A percentile compares a stretch with the other conserved stretches of the same genome.
These are phyloP conservation scores for Oryzias javanicus DNA, from an alignment of 2,113 vertebrate species.

Conservation along the genomic window DNA sequence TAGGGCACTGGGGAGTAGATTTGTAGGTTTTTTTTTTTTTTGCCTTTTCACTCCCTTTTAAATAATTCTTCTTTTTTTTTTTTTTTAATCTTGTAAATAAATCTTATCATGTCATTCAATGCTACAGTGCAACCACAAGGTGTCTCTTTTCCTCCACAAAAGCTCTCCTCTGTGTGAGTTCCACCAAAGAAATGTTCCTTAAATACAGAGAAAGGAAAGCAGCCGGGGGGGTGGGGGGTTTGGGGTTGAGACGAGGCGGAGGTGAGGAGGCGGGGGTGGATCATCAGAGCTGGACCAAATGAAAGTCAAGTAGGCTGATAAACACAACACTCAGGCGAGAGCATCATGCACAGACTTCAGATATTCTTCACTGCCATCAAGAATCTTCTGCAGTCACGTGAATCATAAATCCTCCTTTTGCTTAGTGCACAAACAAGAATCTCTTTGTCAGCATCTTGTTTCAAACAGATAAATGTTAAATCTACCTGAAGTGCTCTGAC, in stretches of 20 bases:
- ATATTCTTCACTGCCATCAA: neutral
- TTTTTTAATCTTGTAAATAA: too few species aligned
- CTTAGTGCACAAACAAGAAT: too few species aligned
- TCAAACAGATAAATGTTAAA: too few species aligned
- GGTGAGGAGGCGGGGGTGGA: conserved; percentile 1
- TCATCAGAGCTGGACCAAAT: conserved; percentile 30
- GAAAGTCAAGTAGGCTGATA: conserved; percentile 36
- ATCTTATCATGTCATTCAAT: neutral
- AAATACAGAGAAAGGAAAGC: neutral
- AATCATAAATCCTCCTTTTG: too few species aligned
- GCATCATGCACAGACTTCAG: conserved; percentile 1
- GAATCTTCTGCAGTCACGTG: too few species aligned
- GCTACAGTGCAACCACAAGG: conserved; percentile 64
- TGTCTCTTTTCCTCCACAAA: conserved; percentile 72
- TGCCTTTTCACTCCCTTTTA: too few species aligned
- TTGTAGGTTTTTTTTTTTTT: too few species aligned
- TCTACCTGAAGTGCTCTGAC: too few species aligned
- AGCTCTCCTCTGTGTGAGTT: conserved; percentile 1
- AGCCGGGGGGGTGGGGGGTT: neutral
- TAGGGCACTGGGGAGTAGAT: too few species aligned
- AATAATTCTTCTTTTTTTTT: too few species aligned
- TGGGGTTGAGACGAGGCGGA: neutral
- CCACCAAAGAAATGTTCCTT: conserved; percentile 3
- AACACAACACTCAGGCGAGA: conserved; percentile 9
- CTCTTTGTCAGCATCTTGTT: too few species aligned